Conservation (phyloP, 2,888 invertebrate genomes). For the Rotaria socialis region DNA sequence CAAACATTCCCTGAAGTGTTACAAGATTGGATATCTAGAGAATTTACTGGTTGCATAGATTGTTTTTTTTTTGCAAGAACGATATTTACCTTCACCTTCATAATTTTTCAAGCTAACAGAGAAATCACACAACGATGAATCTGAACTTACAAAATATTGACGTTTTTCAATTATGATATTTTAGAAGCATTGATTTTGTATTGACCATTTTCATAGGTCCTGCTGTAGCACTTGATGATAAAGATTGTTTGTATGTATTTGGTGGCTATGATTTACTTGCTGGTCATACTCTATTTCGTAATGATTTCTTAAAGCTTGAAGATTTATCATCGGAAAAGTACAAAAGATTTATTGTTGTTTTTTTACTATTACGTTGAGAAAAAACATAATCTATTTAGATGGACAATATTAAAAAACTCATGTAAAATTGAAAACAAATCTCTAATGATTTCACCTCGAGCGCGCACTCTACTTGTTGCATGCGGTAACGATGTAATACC, state of each 20-base stretch:
- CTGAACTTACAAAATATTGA: too few relatives aligned
- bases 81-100: too few relatives aligned
- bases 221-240: conserved; percentile 27
- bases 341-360: neutral
- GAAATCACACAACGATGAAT: too few relatives aligned
- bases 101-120: too few relatives aligned
- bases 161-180: too few relatives aligned
- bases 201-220: neutral
- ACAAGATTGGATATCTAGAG: too few relatives aligned
- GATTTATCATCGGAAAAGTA: conserved; percentile 4
- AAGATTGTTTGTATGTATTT: neutral
- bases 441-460: neutral
- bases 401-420: neutral
- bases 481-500: neutral
- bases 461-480: neutral
- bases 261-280: conserved; percentile 21
- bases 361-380: neutral
- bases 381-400: neutral
- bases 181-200: too few relatives aligned
- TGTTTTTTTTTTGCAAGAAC: too few relatives aligned
- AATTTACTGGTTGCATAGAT: too few relatives aligned
- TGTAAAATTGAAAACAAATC: neutral
- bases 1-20: too few relatives aligned
- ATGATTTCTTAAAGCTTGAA: conserved; percentile 16
- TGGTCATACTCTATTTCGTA: neutral